Evolutionary conservation across 1,140 invertebrate species (phyloP).

Genomic region (Drosophila orosa): DNA sequence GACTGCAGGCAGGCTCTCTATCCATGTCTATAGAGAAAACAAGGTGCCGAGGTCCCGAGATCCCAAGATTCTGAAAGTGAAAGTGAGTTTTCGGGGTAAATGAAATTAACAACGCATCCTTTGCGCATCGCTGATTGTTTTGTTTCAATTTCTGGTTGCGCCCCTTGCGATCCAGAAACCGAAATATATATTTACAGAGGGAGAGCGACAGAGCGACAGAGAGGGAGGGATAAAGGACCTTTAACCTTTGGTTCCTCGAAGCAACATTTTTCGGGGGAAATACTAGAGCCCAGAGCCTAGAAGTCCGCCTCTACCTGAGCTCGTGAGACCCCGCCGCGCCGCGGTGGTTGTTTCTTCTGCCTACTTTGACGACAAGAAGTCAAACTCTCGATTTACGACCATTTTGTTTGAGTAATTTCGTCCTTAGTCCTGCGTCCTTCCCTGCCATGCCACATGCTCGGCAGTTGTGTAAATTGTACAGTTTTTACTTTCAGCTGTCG

Average conservation of each 20-base stretch:
- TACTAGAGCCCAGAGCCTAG: not conserved
- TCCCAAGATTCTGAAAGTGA: constrained; percentile 55
- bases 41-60: constrained; percentile 1
- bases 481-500: constrained; percentile 77
- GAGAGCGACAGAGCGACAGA: not conserved
- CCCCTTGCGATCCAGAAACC: constrained; percentile 42
- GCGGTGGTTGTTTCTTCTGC: constrained; percentile 73
- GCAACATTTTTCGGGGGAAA: constrained; percentile 60
- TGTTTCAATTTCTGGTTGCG: constrained; percentile 77
- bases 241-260: constrained; percentile 61
- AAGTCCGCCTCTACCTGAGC: constrained; percentile 61
- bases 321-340: constrained; percentile 33
- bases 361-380: constrained; percentile 83
- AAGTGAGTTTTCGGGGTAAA: constrained; percentile 75
- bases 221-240: constrained; percentile 10
- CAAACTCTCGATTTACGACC: constrained; percentile 84
- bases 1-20: not conserved
- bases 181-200: constrained; percentile 1
- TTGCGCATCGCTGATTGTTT: constrained; percentile 77
- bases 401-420: constrained; percentile 83
- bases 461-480: constrained; percentile 75
- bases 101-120: constrained; percentile 80
- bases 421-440: constrained; percentile 25
- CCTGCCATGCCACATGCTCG: constrained; percentile 59
- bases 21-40: not conserved